A percentile compares a stretch with the other conserved stretches of the same genome.
Evolutionary conservation across 2,888 invertebrate species (phyloP).

Genomic region (Neoaliturus tenellus): DNA sequence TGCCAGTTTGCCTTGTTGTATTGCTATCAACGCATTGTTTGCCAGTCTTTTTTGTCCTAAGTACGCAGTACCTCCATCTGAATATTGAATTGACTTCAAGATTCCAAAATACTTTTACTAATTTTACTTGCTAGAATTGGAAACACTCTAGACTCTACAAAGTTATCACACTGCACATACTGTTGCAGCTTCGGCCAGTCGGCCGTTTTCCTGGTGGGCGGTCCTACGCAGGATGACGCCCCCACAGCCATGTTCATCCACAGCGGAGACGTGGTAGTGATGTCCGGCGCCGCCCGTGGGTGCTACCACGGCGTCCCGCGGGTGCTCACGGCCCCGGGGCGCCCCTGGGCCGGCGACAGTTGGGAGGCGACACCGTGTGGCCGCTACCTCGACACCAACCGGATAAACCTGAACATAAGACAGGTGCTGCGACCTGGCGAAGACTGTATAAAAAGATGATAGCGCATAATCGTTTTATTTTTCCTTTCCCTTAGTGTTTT

Average conservation of each 20-base stretch:
- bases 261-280: conserved; percentile 94
- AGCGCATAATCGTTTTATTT: neutral
- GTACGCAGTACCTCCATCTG: no score
- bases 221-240: conserved; percentile 79
- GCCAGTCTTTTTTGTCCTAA: no score
- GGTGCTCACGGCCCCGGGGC: conserved; percentile 77
- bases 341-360: neutral
- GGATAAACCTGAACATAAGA: conserved; percentile 96
- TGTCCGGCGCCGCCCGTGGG: conserved; percentile 88
- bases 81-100: no score
- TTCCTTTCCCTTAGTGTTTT: no score
- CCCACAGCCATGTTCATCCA: conserved; percentile 84
- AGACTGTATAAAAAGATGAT: conserved; percentile 35
- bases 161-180: no score
- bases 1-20: no score
- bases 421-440: conserved; percentile 79
- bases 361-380: conserved; percentile 16
- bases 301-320: conserved; percentile 97
- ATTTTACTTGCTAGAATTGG: no score
- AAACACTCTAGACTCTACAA: no score
- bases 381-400: conserved; percentile 80
- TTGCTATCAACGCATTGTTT: no score
- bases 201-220: conserved; percentile 96
- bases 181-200: conserved; percentile 93
- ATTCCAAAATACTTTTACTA: no score